These are phyloP conservation scores for Panurus biarmicus DNA, from an alignment of 2,113 vertebrate species.

Conservation along the genomic window DNA sequence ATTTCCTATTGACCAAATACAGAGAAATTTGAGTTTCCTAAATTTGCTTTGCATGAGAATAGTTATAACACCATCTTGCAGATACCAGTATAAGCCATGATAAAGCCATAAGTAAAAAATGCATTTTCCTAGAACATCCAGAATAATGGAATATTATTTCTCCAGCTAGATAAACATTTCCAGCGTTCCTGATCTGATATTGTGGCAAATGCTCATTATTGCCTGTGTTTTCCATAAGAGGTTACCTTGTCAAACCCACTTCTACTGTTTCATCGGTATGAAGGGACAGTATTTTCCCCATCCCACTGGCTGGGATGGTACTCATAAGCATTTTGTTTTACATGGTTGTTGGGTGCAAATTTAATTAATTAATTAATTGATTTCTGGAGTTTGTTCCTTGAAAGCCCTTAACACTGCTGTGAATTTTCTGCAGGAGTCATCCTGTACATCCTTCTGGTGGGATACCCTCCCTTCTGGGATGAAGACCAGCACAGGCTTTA, in stretches of 20 bases:
- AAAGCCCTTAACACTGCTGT: background rate
- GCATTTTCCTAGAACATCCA: background rate
- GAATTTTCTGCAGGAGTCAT: conserved; percentile 83
- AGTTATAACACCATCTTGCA: background rate
- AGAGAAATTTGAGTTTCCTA: background rate
- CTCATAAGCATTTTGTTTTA: background rate
- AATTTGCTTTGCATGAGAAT: background rate
- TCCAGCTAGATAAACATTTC: background rate
- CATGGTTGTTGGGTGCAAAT: background rate
- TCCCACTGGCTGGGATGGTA: background rate
- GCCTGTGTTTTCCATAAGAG: background rate
- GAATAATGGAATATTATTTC: background rate
- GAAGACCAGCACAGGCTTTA: conserved; percentile 98
- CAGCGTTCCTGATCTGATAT: background rate
- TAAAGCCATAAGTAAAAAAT: background rate
- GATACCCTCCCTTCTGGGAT: conserved; percentile 98
- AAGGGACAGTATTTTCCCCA: background rate
- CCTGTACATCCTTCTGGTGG: conserved; percentile 95
- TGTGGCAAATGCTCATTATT: background rate
- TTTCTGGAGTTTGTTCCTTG: background rate
- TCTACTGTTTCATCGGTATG: background rate
- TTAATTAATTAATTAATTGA: too few relatives aligned
- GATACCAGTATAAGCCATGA: background rate
- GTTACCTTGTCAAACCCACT: background rate
- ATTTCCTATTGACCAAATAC: background rate